Percentiles rank a stretch among this genome's conserved stretches.
Conservation (phyloP, 2,888 invertebrate genomes). For the Oxytorus armatus region DNA sequence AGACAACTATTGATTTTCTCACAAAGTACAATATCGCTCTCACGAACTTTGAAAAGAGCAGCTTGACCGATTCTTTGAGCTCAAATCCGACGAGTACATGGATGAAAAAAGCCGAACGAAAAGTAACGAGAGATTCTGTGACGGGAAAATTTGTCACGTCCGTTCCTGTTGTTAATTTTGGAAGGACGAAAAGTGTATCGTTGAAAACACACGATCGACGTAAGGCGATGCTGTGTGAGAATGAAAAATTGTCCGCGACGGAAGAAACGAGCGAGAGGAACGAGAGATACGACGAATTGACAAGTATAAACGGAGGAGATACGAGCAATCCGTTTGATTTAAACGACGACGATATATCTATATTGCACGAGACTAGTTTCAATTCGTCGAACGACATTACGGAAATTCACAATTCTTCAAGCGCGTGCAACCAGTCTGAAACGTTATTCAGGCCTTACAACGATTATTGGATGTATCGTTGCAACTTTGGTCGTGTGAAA, state of each 20-base stretch:
- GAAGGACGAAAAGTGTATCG: not conserved
- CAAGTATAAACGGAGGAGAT: conserved; percentile 8
- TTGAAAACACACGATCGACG: not conserved
- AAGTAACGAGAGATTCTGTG: conserved; percentile 17
- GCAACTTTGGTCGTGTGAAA: conserved; percentile 75
- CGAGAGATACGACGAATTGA: conserved; percentile 2
- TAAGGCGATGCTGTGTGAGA: not conserved
- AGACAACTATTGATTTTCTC: conserved; percentile 42
- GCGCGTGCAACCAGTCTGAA: conserved; percentile 32
- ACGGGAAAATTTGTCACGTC: conserved; percentile 55
- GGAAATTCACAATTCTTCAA: conserved; percentile 12
- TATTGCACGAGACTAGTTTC: conserved; percentile 52
- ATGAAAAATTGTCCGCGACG: not conserved
- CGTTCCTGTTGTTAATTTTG: not conserved
- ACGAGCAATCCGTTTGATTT: conserved; percentile 34
- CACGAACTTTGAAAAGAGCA: conserved; percentile 57
- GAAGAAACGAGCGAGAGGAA: conserved; percentile 2
- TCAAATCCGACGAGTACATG: not conserved
- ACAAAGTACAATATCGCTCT: conserved; percentile 57
- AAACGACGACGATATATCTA: conserved; percentile 63
- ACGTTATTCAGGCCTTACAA: conserved; percentile 76
- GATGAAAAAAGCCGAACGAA: conserved; percentile 17
- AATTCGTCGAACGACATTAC: conserved; percentile 20
- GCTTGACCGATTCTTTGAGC: conserved; percentile 12
- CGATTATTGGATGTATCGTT: conserved; percentile 83